Percentiles rank a stretch among this genome's conserved stretches.
Conservation (phyloP, 2,888 invertebrate genomes). For the Dascillus cervinus region DNA sequence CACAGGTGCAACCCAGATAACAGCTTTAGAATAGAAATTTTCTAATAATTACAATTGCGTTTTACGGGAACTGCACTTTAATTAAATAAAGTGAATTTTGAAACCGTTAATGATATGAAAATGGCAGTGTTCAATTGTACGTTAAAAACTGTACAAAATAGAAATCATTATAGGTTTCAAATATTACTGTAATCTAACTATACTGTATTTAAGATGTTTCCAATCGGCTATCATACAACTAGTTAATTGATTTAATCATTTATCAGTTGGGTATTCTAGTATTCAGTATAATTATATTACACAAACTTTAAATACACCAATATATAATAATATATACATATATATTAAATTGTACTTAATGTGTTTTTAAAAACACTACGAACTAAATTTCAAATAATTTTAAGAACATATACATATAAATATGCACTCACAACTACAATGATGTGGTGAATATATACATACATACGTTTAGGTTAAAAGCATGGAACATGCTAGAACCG, state of each 20-base stretch:
- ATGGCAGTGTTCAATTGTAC: slow-evolving; percentile 21
- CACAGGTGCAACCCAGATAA: slow-evolving; percentile 7
- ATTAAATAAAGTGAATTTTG: slow-evolving; percentile 5
- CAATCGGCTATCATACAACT: slow-evolving; percentile 8
- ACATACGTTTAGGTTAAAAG: too few relatives aligned
- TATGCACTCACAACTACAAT: too few relatives aligned
- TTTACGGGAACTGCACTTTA: slow-evolving; percentile 8
- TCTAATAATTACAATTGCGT: slow-evolving; percentile 10
- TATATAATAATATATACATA: too few relatives aligned
- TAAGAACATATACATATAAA: too few relatives aligned
- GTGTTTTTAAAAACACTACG: too few relatives aligned
- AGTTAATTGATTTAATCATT: slow-evolving; percentile 6
- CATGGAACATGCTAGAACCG: background rate
- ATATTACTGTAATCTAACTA: slow-evolving; percentile 14
- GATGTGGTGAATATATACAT: too few relatives aligned
- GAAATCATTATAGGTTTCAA: slow-evolving; percentile 18
- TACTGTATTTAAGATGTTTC: slow-evolving; percentile 9
- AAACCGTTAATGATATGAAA: slow-evolving; percentile 14
- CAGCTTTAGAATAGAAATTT: slow-evolving; percentile 6
- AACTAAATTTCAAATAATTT: too few relatives aligned
- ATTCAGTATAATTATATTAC: slow-evolving; percentile 15
- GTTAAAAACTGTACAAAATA: slow-evolving; percentile 13
- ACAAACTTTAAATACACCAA: slow-evolving; percentile 8
- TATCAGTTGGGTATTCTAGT: slow-evolving; percentile 8
- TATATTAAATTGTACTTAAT: too few relatives aligned